phyloP scores from a whole-genome alignment of 2,888 invertebrate genomes.

The Sesia apiformis region DNA sequence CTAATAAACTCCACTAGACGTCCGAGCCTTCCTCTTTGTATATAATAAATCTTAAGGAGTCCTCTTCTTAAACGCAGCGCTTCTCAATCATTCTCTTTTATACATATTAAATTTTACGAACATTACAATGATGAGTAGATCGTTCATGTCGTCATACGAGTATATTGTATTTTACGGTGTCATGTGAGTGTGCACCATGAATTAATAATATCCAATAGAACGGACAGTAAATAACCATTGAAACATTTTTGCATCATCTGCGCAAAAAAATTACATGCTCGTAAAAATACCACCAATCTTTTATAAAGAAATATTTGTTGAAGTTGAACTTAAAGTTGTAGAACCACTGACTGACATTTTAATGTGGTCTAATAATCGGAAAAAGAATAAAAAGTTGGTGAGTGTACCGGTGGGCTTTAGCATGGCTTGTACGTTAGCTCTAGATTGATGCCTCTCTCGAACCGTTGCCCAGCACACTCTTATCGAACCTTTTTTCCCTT shows the following conservation, averaged over 20 bases:
- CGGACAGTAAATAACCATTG: no score
- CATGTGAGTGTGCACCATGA: no score
- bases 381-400: constrained; percentile 46
- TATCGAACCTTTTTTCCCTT: constrained; percentile 45
- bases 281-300: no score
- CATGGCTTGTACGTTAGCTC: constrained; percentile 21
- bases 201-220: no score
- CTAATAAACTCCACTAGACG: constrained; percentile 62
- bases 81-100: constrained; percentile 27
- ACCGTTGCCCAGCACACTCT: constrained; percentile 25
- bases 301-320: no score
- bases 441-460: constrained; percentile 2
- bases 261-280: no score
- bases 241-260: no score
- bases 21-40: constrained; percentile 58
- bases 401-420: constrained; percentile 66
- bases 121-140: no score
- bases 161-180: no score
- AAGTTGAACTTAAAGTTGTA: constrained; percentile 25
- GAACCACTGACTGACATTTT: constrained; percentile 50
- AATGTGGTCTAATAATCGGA: constrained; percentile 70
- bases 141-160: no score
- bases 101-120: no score
- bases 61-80: constrained; percentile 40
- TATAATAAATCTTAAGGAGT: constrained; percentile 70